phyloP scores from a whole-genome alignment of 2,888 invertebrate genomes.

The Gisinianus flammeolus region DNA sequence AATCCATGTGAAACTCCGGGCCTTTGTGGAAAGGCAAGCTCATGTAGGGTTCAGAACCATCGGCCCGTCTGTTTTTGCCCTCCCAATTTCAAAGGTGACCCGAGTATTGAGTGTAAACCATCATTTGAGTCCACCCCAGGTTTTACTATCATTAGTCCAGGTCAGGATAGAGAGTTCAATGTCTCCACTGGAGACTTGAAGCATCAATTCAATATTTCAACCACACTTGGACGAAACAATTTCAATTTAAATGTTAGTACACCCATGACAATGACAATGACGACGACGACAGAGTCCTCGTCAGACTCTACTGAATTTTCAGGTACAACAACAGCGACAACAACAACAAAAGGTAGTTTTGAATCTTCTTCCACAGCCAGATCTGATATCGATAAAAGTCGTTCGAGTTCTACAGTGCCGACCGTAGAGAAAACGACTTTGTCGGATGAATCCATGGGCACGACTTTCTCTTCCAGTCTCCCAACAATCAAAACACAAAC shows the following conservation, averaged over 20 bases:
- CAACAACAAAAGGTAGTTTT: background rate
- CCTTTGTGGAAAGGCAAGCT: constrained; percentile 71
- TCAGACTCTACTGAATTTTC: background rate
- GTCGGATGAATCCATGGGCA: background rate
- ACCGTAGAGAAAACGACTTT: background rate
- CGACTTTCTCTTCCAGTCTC: background rate
- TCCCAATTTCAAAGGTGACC: constrained; percentile 71
- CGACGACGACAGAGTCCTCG: background rate
- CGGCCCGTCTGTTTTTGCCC: constrained; percentile 80
- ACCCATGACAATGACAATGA: background rate
- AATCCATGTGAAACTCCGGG: constrained; percentile 71
- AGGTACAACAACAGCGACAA: constrained; percentile 11
- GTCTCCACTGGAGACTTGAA: background rate
- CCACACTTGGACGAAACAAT: background rate
- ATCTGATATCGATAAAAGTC: background rate
- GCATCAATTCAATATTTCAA: background rate
- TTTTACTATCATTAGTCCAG: background rate
- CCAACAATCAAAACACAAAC: background rate
- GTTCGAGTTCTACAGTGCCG: background rate
- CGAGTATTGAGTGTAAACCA: constrained; percentile 69
- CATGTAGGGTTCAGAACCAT: constrained; percentile 80
- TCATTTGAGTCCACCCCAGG: background rate
- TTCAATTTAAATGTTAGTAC: background rate
- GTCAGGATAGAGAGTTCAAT: background rate
- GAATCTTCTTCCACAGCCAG: no score